Evolutionary conservation across 2,797 vertebrate species (phyloP), one percentile per base, ranked within the genome.

Genomic region (Lutjanus argentimaculatus): DNA sequence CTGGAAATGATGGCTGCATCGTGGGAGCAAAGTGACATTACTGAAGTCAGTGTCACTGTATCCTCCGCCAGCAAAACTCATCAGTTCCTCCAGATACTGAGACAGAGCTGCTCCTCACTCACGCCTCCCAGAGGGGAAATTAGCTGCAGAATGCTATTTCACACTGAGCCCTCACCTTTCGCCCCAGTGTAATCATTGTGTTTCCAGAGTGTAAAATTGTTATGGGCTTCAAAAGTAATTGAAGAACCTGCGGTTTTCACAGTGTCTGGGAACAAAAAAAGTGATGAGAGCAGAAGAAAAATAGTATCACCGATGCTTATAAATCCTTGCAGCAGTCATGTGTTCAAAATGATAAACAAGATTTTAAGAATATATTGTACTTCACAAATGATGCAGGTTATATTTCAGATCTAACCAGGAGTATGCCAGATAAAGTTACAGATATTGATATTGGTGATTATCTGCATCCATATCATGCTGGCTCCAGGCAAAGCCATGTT

Each of bases 181-280:
- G 15, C 67, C 80, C 67, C 40, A 16, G 0, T 58, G 77, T 68
- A 78, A 87, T 89, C 71, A 76, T 76, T 67, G 66, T 61, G 16
- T 75, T 81, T 82, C 72, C 25, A 22, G 43, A 74, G 77, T 83
- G 79, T 87, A 79, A 87, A 87, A 84, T 80, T 79, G 73, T 78
- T 79, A 43, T 51, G 61, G 72, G 43, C 71, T 70, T 82, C 70
- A 75, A 49, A 67, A 21, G 65, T 81, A 86, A 85, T 78, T 81
- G 80, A 84, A 82, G 19, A 49, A 57, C 45, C 22, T 25, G n/a
- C 36, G 7, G 21, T 79, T 57, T 57, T 79, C 58, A 80, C 19
- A 51, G 21, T 19, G 62, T 61, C 48, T 19, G 5, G 46, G 40
- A 14, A 48, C 15, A 48, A 30, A 58, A 58, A n/a, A 17, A 25